A percentile compares a stretch with the other conserved stretches of the same genome.
Conservation (phyloP, 2,888 invertebrate genomes). For the Oxytorus armatus region DNA sequence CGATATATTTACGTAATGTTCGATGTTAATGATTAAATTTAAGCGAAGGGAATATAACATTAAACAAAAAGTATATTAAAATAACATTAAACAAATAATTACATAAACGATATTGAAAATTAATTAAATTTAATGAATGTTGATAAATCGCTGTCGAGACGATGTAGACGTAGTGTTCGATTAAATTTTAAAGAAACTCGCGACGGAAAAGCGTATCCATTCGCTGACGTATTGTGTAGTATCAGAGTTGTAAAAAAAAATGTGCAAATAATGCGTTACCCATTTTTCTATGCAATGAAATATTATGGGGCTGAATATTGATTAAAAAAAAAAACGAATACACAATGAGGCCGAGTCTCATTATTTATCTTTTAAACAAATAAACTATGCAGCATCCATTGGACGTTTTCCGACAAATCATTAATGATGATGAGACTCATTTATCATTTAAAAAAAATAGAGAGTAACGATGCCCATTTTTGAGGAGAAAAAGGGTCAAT, state of each 20-base stretch:
- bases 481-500: too few relatives aligned
- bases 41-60: too few relatives aligned
- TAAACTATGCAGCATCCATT: neutral
- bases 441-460: neutral
- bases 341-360: too few relatives aligned
- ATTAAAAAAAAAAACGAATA: too few relatives aligned
- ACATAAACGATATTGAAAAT: slow-evolving; percentile 3
- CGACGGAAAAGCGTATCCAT: slow-evolving; percentile 9
- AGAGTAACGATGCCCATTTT: neutral
- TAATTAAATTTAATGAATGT: slow-evolving; percentile 28
- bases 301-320: too few relatives aligned
- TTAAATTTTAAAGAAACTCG: slow-evolving; percentile 6
- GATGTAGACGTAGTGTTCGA: slow-evolving; percentile 4
- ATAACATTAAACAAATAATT: slow-evolving; percentile 7
- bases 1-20: slow-evolving; percentile 57
- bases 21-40: slow-evolving; percentile 50
- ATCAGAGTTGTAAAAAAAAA: too few relatives aligned
- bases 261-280: too few relatives aligned
- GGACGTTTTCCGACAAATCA: neutral
- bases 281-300: too few relatives aligned
- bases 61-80: too few relatives aligned
- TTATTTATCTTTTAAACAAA: too few relatives aligned
- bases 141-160: slow-evolving; percentile 35
- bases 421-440: neutral
- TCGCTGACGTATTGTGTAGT: slow-evolving; percentile 6